phyloP scores from a whole-genome alignment of 2,797 vertebrate species.

The Xiphorhynchus erythropygius region DNA sequence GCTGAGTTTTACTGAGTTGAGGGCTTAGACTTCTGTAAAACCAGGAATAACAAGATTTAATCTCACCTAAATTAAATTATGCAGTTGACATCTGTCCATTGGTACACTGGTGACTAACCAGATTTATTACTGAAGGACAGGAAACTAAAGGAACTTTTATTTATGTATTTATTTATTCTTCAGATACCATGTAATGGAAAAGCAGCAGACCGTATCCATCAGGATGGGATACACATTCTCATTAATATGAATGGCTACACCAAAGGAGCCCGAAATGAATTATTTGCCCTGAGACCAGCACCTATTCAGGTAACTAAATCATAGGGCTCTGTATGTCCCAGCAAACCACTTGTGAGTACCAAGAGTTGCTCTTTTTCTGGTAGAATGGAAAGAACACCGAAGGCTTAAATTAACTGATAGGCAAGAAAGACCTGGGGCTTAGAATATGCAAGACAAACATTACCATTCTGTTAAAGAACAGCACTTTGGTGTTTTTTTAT shows the following conservation, averaged over 20 bases:
- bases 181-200: constrained; percentile 98
- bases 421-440: neutral
- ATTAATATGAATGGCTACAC: constrained; percentile 99
- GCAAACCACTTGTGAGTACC: neutral
- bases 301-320: constrained; percentile 87
- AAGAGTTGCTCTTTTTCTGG: neutral
- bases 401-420: neutral
- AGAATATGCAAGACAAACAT: neutral
- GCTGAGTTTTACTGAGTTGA: neutral
- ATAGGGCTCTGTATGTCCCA: neutral
- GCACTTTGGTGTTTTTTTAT: neutral
- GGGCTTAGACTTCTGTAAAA: neutral
- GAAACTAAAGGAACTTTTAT: neutral
- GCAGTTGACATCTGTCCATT: neutral
- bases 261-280: constrained; percentile 95
- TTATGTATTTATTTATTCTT: neutral
- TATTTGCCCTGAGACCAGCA: constrained; percentile 94
- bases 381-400: neutral
- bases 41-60: neutral
- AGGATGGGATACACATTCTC: constrained; percentile 95
- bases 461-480: neutral
- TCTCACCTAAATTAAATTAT: neutral
- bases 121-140: neutral
- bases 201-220: constrained; percentile 97
- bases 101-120: neutral